A percentile compares a stretch with the other conserved stretches of the same genome.
phyloP scores from a whole-genome alignment of 2,113 vertebrate genomes.

The Stomatorhinus ivindoensis region DNA sequence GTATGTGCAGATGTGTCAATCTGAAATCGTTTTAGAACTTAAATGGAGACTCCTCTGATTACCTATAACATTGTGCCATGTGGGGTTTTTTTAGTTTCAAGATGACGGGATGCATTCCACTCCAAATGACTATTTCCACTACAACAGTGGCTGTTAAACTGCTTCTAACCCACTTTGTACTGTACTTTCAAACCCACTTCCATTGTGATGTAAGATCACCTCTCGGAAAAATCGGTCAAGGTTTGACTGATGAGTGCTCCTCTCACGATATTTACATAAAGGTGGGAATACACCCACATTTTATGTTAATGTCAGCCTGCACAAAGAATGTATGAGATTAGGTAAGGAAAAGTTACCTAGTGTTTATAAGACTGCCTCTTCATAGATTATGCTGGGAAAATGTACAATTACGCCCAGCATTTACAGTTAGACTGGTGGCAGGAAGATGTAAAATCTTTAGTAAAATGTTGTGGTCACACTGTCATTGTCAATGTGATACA shows the following conservation, averaged over 20 bases:
- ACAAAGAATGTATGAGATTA: not conserved
- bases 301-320: not conserved
- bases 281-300: conserved; percentile 2
- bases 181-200: conserved; percentile 7
- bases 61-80: not conserved
- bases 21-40: not conserved
- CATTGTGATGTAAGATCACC: conserved; percentile 12
- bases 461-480: not conserved
- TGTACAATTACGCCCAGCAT: not conserved
- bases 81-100: not conserved
- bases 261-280: not conserved
- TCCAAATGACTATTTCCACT: conserved; percentile 28
- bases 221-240: not conserved
- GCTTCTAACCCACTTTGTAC: conserved; percentile 6
- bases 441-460: not conserved
- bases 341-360: not conserved
- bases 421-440: not conserved
- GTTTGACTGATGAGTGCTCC: not conserved
- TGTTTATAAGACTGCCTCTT: not conserved
- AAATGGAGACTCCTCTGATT: conserved; percentile 17
- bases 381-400: conserved; percentile 15
- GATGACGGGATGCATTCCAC: conserved; percentile 19
- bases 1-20: not conserved
- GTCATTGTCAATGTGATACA: conserved; percentile 5
- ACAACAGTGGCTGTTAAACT: conserved; percentile 20